A percentile compares a stretch with the other conserved stretches of the same genome.
phyloP scores from a whole-genome alignment of 2,888 invertebrate species.

The Thysanoteuthis rhombus region DNA sequence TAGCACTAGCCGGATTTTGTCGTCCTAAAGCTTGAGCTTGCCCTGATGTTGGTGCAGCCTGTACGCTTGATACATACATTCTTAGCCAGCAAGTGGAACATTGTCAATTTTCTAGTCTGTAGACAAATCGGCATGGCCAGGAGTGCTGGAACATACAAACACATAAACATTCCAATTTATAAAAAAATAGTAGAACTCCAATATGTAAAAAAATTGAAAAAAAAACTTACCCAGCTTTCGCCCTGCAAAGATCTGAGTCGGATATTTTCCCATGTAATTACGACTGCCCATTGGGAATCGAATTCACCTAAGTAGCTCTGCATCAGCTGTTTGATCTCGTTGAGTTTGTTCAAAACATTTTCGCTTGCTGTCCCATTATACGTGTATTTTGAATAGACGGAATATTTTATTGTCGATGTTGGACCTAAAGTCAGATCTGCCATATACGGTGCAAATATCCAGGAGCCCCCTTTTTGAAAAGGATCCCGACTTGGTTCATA shows the following conservation, averaged over 20 bases:
- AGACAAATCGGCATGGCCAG: too few species aligned
- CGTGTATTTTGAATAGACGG: background rate
- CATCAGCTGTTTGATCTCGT: background rate
- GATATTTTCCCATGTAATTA: background rate
- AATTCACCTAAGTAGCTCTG: fast-evolving
- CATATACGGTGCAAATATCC: background rate
- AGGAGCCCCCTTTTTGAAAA: background rate
- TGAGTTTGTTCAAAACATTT: background rate
- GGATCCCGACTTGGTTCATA: background rate
- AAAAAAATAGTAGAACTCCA: too few species aligned
- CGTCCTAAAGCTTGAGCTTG: too few species aligned
- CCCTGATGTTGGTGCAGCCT: too few species aligned
- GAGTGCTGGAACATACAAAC: too few species aligned
- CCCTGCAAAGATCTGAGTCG: background rate
- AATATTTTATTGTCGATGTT: background rate
- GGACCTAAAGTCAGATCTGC: background rate
- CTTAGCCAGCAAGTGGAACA: too few species aligned
- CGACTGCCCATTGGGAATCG: background rate
- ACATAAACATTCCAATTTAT: too few species aligned
- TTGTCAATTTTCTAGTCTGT: too few species aligned
- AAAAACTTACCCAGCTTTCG: background rate
- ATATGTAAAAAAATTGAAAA: too few species aligned
- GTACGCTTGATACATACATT: too few species aligned
- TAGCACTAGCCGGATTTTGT: too few species aligned
- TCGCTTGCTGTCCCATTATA: background rate